Base-by-base conservation (phyloP, 2,888 invertebrate genomes). In the Heliothis peltigera region DNA sequence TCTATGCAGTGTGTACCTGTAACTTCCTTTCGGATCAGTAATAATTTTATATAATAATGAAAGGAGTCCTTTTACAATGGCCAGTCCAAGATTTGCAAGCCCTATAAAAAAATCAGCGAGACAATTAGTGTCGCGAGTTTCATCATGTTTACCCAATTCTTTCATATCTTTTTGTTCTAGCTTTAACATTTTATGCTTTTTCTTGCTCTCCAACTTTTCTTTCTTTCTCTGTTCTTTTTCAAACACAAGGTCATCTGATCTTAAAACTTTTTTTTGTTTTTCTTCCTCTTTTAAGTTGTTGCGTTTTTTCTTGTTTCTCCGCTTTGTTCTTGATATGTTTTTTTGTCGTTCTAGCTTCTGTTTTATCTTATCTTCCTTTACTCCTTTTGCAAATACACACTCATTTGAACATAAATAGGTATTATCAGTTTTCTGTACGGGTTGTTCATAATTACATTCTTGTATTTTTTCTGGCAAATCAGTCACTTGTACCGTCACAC, bases 61-160 rank as follows among this genome's bases (percentile, higher is more conserved):
- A 2, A 84, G 7, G 0, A 80, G 0, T 19, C 60, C 61, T 51
- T 60, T 75, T 1, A 75, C 0, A 12, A 77, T 18, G 19, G 55
- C 47, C 8, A 81, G 7, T 1, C 53, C 39, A 12, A 83, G 5
- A 70, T 82, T 83, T 5, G 86, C 0, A 18, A 83, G 2, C 7
- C 86, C 86, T 43, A 80, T 10, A n/a, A 84, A 6, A 44, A 84
- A 71, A 21, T 85, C 86, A 7, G 80, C 80, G 12, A 78, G 35
- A 64, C 79, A 85, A 62, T 83, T 87, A 5, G 81, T 73, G 10
- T 85, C 81, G 22, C 73, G 53, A 47, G 70, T 39, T 64, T 75
- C 70, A 43, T 75, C 77, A 55, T 83, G 71, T 61, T 79, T 57
- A 1, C 19, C 72, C 48, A 83, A 64, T 5, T 60, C 64, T 63